phyloP scores from a whole-genome alignment of 2,888 invertebrate species.

The Scrobipalpa atriplicella region DNA sequence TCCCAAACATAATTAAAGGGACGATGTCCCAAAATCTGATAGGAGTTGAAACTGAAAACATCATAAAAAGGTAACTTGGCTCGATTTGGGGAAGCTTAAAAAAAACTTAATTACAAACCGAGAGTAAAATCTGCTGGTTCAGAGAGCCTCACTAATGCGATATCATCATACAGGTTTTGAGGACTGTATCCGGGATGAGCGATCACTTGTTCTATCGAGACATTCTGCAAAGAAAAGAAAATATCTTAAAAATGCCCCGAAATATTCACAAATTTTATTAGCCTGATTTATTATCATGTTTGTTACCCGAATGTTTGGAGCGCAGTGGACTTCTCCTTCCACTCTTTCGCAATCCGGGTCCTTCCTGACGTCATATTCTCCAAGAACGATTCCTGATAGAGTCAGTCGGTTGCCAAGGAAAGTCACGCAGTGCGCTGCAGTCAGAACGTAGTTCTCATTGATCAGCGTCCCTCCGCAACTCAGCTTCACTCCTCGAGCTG shows the following conservation, averaged over 20 bases:
- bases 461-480: conserved; percentile 82
- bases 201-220: conserved; percentile 61
- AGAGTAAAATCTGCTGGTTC: conserved; percentile 63
- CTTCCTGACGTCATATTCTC: conserved; percentile 78
- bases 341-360: conserved; percentile 63
- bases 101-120: conserved; percentile 41
- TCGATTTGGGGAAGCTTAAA: too few relatives aligned
- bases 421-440: conserved; percentile 84
- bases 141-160: conserved; percentile 78
- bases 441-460: conserved; percentile 78
- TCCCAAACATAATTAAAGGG: too few relatives aligned
- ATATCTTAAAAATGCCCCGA: neutral
- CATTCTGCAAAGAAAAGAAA: conserved; percentile 51
- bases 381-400: conserved; percentile 77
- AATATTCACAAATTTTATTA: neutral
- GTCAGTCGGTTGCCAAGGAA: conserved; percentile 69
- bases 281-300: neutral
- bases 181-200: conserved; percentile 74
- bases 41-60: too few relatives aligned
- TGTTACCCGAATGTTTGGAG: conserved; percentile 46
- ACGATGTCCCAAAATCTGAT: too few relatives aligned
- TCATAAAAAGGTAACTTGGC: neutral
- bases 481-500: conserved; percentile 60
- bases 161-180: conserved; percentile 67
- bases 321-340: conserved; percentile 55